Conservation (phyloP, 2,797 vertebrate species). For the Cyprinella venusta region DNA sequence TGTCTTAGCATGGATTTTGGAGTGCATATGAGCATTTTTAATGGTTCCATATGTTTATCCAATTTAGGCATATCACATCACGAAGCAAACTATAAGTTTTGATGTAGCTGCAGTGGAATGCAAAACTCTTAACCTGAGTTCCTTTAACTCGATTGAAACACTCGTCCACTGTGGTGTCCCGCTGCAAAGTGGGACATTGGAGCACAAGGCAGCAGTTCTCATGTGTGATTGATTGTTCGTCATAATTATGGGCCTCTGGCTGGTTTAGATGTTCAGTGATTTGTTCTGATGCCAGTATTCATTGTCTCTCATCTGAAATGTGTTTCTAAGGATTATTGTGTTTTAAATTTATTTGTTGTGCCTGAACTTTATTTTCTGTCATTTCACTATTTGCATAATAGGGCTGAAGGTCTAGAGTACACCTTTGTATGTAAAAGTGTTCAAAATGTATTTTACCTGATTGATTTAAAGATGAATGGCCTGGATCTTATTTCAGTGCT, state of each 20-base stretch:
- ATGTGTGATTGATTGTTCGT: slow-evolving; percentile 45
- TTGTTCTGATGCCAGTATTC: slow-evolving; percentile 52
- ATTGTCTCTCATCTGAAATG: slow-evolving; percentile 50
- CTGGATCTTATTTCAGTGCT: slow-evolving; percentile 43
- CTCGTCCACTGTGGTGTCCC: slow-evolving; percentile 41
- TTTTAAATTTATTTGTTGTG: slow-evolving; percentile 59
- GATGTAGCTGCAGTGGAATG: slow-evolving; percentile 39
- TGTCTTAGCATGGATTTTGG: slow-evolving; percentile 33
- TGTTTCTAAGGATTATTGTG: slow-evolving; percentile 47
- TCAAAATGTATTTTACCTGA: slow-evolving; percentile 50
- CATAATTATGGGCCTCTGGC: slow-evolving; percentile 46
- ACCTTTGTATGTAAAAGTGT: slow-evolving; percentile 53
- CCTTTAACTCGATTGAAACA: slow-evolving; percentile 39
- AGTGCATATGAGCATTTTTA: slow-evolving; percentile 25
- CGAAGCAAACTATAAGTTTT: slow-evolving; percentile 12
- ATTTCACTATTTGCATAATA: slow-evolving; percentile 55
- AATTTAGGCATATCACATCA: slow-evolving; percentile 32
- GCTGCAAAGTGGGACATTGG: slow-evolving; percentile 36
- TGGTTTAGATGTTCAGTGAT: slow-evolving; percentile 52
- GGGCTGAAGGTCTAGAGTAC: slow-evolving; percentile 55
- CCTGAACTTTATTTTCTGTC: slow-evolving; percentile 61
- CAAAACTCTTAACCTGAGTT: slow-evolving; percentile 36
- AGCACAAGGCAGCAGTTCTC: slow-evolving; percentile 52
- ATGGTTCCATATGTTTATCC: slow-evolving; percentile 20
- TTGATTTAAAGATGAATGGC: slow-evolving; percentile 22